These are phyloP conservation scores for Ammodytes marinus DNA, from an alignment of 2,113 vertebrate genomes.

Conservation along the genomic window DNA sequence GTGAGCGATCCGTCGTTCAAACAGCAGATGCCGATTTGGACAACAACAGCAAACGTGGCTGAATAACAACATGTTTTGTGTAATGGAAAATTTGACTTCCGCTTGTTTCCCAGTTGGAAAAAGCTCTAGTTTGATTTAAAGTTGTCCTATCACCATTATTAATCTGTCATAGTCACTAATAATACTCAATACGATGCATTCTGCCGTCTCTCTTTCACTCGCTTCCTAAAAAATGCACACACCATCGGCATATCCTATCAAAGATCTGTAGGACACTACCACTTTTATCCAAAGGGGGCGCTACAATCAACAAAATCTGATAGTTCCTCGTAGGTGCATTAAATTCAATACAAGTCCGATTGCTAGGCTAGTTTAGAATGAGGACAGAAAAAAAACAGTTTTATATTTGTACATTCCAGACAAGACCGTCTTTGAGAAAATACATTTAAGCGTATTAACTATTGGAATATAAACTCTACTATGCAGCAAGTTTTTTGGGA, in stretches of 20 bases:
- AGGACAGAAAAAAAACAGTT: neutral
- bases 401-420: neutral
- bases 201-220: no score
- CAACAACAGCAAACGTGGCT: slow-evolving; percentile 8
- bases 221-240: no score
- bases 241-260: no score
- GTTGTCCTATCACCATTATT: neutral
- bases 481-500: neutral
- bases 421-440: neutral
- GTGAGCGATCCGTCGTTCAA: slow-evolving; percentile 13
- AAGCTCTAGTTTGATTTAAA: neutral
- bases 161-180: neutral
- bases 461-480: neutral
- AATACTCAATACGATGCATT: no score
- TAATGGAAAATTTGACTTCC: neutral
- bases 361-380: neutral
- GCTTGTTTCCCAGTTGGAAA: neutral
- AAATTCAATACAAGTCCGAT: no score
- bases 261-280: no score
- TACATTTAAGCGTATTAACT: neutral
- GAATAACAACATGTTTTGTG: slow-evolving; percentile 5
- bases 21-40: slow-evolving; percentile 30
- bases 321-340: no score
- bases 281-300: no score
- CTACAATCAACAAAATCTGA: no score